These are phyloP conservation scores for Protonibea diacanthus DNA, from an alignment of 2,797 vertebrate genomes.

Conservation along the genomic window DNA sequence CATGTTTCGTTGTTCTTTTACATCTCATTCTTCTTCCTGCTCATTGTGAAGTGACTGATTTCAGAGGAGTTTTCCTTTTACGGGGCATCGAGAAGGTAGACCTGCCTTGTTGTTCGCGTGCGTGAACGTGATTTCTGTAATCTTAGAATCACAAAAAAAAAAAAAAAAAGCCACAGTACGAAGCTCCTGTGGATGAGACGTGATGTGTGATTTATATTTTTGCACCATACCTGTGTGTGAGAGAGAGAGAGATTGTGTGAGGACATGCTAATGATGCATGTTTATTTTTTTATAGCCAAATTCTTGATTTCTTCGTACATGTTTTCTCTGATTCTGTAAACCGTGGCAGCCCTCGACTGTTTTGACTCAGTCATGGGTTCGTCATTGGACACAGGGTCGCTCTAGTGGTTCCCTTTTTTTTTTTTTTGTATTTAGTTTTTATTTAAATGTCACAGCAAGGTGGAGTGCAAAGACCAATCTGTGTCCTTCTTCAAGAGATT, in stretches of 20 bases:
- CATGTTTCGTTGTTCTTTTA: conserved; percentile 2
- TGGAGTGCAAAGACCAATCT: conserved; percentile 51
- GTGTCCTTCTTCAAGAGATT: conserved; percentile 49
- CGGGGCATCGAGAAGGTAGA: conserved; percentile 21
- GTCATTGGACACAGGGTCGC: conserved; percentile 9
- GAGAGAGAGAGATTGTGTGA: neutral
- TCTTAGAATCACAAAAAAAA: conserved; percentile 18
- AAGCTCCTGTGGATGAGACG: conserved; percentile 40
- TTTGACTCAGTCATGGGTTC: conserved; percentile 8
- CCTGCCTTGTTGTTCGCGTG: conserved; percentile 9
- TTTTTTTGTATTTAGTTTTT: conserved; percentile 51
- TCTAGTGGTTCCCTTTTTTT: conserved; percentile 1
- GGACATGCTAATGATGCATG: conserved; percentile 28
- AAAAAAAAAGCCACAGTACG: conserved; percentile 28
- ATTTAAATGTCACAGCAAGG: conserved; percentile 54
- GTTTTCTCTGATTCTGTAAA: conserved; percentile 45
- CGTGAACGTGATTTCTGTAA: conserved; percentile 31
- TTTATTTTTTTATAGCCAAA: conserved; percentile 54
- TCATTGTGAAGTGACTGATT: conserved; percentile 45
- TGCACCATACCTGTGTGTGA: conserved; percentile 40
- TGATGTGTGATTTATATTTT: conserved; percentile 45
- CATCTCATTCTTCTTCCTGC: conserved; percentile 35
- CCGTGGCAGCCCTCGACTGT: conserved; percentile 1
- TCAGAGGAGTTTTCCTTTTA: conserved; percentile 22
- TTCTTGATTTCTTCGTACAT: conserved; percentile 53